Percentiles rank a stretch among this genome's conserved stretches.
phyloP scores from a whole-genome alignment of 2,888 invertebrate species.

The Hyalella azteca region DNA sequence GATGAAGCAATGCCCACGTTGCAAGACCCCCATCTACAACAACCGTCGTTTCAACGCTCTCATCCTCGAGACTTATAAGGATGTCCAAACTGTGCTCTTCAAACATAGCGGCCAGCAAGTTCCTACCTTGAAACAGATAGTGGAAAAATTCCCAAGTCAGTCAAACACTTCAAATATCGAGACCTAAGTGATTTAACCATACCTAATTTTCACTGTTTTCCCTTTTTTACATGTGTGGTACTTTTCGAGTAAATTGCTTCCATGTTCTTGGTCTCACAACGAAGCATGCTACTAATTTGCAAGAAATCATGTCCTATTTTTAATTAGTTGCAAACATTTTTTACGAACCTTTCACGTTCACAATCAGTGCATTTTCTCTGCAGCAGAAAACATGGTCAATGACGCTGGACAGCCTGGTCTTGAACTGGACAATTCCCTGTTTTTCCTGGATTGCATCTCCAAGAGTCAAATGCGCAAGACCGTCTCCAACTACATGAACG shows the following conservation, averaged over 20 bases:
- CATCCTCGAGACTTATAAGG: slow-evolving; percentile 35
- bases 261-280: too few relatives aligned
- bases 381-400: not conserved
- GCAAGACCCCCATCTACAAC: slow-evolving; percentile 69
- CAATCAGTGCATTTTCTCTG: not conserved
- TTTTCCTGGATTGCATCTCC: not conserved
- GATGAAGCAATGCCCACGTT: slow-evolving; percentile 68
- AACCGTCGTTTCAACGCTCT: slow-evolving; percentile 65
- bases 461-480: not conserved
- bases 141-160: too few relatives aligned
- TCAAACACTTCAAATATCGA: too few relatives aligned
- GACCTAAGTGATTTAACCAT: too few relatives aligned
- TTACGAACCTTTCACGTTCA: not conserved
- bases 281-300: too few relatives aligned
- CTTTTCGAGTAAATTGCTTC: too few relatives aligned
- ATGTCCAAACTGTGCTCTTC: slow-evolving; percentile 39
- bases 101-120: slow-evolving; percentile 24
- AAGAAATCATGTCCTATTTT: too few relatives aligned
- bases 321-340: too few relatives aligned
- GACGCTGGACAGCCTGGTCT: not conserved
- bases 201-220: too few relatives aligned
- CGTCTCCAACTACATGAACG: not conserved
- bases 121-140: too few relatives aligned
- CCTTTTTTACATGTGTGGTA: too few relatives aligned
- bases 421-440: not conserved